Percentiles rank a stretch among this genome's conserved stretches.
These are phyloP conservation scores for Ophioninae sp. DNA, from an alignment of 2,888 invertebrate genomes.

Conservation along the genomic window DNA sequence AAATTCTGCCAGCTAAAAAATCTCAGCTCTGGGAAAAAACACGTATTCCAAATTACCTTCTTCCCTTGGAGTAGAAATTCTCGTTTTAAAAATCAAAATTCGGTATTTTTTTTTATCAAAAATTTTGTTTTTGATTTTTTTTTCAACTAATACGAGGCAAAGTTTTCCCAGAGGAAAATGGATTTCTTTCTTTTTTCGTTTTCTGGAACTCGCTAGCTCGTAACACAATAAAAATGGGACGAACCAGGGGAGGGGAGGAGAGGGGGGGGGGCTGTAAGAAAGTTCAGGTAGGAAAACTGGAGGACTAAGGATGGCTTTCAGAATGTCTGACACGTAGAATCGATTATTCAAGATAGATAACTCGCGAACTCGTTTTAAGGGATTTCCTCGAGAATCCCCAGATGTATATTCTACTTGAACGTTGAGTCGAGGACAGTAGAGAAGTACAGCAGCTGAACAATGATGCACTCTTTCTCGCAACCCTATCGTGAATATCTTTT, in stretches of 20 bases:
- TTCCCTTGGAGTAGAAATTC: neutral
- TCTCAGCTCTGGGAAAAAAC: no score
- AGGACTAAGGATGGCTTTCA: slow-evolving; percentile 2
- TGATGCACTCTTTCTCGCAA: neutral
- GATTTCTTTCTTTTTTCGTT: neutral
- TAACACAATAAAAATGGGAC: neutral
- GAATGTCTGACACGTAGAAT: slow-evolving; percentile 39
- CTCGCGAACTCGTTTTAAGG: slow-evolving; percentile 36
- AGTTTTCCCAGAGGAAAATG: neutral
- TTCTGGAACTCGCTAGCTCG: neutral
- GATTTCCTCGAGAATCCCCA: slow-evolving; percentile 25
- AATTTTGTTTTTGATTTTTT: no score
- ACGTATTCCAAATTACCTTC: no score
- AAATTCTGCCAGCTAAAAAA: no score
- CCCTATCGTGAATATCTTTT: neutral
- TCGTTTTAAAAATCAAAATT: neutral
- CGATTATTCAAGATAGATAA: slow-evolving; percentile 53
- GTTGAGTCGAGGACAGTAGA: neutral
- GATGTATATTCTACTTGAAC: slow-evolving; percentile 2
- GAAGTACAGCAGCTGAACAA: neutral
- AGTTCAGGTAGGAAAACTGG: neutral
- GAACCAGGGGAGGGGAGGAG: neutral
- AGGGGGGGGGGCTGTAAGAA: neutral
- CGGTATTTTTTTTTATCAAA: no score
- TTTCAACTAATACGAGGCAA: neutral